Conservation (phyloP, 1,140 invertebrate genomes). For the Atopsyche davidsoni region DNA sequence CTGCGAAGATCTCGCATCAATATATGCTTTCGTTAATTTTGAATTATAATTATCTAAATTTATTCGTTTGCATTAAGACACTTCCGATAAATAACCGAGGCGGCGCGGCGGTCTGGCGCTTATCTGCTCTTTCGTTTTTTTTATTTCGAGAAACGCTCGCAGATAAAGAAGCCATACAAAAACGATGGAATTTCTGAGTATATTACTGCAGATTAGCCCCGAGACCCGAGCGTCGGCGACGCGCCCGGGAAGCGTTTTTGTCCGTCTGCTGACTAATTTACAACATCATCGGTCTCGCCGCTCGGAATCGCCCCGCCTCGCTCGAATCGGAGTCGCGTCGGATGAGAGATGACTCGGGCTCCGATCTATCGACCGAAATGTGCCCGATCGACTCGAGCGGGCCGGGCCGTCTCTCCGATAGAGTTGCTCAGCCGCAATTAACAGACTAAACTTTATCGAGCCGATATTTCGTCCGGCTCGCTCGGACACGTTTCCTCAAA, state of each 20-base stretch:
- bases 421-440: too few species aligned
- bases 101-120: conserved; percentile 17
- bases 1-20: conserved; percentile 20
- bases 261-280: too few species aligned
- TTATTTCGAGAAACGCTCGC: too few species aligned
- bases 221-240: not conserved
- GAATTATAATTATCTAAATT: conserved; percentile 30
- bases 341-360: too few species aligned
- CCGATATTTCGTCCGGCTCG: too few species aligned
- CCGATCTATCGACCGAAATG: too few species aligned
- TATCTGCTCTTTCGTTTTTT: conserved; percentile 17
- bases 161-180: conserved; percentile 3
- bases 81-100: conserved; percentile 25
- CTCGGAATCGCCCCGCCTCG: too few species aligned
- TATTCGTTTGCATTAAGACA: conserved; percentile 30
- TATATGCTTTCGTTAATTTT: conserved; percentile 25
- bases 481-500: not conserved
- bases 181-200: conserved; percentile 5
- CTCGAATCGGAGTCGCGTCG: too few species aligned
- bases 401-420: too few species aligned
- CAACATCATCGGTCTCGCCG: too few species aligned
- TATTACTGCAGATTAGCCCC: not conserved
- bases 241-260: not conserved
- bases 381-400: too few species aligned
- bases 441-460: too few species aligned